phyloP scores from a whole-genome alignment of 1,140 invertebrate species.

The Halictus rubicundus region DNA sequence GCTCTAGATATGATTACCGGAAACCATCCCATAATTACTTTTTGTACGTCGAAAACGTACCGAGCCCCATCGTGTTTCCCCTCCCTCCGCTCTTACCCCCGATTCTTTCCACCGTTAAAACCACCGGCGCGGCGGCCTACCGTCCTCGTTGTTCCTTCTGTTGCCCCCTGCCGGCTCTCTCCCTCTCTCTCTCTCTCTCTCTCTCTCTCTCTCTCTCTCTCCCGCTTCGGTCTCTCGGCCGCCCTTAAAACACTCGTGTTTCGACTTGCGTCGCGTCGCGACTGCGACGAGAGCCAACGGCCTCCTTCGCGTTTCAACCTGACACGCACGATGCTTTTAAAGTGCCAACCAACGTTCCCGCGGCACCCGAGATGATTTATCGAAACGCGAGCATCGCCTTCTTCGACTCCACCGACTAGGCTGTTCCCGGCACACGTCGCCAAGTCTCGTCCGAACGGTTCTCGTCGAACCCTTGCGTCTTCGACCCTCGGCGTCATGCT shows the following conservation, averaged over 20 bases:
- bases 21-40: slow-evolving; percentile 81
- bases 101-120: slow-evolving; percentile 18
- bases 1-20: slow-evolving; percentile 80
- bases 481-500: background rate
- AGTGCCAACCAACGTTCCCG: slow-evolving; percentile 30
- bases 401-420: background rate
- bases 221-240: too few relatives aligned
- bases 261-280: background rate
- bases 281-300: slow-evolving; percentile 9
- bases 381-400: slow-evolving; percentile 23
- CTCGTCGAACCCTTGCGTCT: too few relatives aligned
- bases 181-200: too few relatives aligned
- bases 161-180: slow-evolving; percentile 15
- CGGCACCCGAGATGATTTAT: slow-evolving; percentile 44
- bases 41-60: slow-evolving; percentile 75
- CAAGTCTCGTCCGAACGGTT: too few relatives aligned
- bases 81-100: background rate
- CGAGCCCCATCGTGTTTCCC: slow-evolving; percentile 56
- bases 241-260: slow-evolving; percentile 26
- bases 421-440: background rate
- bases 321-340: slow-evolving; percentile 57
- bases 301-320: slow-evolving; percentile 45
- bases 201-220: too few relatives aligned
- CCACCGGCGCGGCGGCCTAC: slow-evolving; percentile 15
- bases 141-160: slow-evolving; percentile 11